These are phyloP conservation scores for Microctonus brassicae DNA, from an alignment of 2,888 invertebrate genomes.

Conservation along the genomic window DNA sequence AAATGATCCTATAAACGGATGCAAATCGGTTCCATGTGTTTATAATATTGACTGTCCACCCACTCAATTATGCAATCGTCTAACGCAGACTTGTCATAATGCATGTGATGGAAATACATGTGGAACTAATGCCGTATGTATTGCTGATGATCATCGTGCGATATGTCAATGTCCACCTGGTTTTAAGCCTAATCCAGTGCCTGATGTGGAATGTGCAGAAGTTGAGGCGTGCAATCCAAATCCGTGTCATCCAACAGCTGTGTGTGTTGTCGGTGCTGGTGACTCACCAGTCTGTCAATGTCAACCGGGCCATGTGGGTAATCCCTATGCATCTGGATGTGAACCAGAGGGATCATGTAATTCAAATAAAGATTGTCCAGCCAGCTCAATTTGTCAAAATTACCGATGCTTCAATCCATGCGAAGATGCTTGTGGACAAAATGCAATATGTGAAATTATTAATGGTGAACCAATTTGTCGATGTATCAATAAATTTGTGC, in stretches of 20 bases:
- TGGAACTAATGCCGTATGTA: conserved; percentile 89
- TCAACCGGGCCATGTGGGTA: conserved; percentile 82
- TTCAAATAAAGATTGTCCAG: conserved; percentile 84
- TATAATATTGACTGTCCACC: conserved; percentile 88
- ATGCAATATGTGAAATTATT: conserved; percentile 84
- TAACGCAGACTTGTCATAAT: conserved; percentile 85
- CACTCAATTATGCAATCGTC: conserved; percentile 84
- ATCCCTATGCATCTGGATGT: conserved; percentile 82
- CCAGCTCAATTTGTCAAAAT: conserved; percentile 79
- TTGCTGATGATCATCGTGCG: conserved; percentile 86
- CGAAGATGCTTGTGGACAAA: conserved; percentile 84
- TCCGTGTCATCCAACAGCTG: conserved; percentile 85
- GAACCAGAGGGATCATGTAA: conserved; percentile 82
- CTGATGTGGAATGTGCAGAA: conserved; percentile 85
- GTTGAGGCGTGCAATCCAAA: conserved; percentile 81
- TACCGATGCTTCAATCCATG: conserved; percentile 86
- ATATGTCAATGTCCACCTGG: conserved; percentile 90
- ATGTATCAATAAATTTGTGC: conserved; percentile 83
- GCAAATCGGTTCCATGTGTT: conserved; percentile 86
- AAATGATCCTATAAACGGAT: conserved; percentile 80
- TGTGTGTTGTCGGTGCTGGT: conserved; percentile 79
- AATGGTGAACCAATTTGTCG: conserved; percentile 83
- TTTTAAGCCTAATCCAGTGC: conserved; percentile 82
- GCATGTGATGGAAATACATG: conserved; percentile 87
- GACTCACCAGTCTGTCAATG: conserved; percentile 84